phyloP scores from a whole-genome alignment of 2,113 vertebrate genomes.

The Cyanocitta stelleri region DNA sequence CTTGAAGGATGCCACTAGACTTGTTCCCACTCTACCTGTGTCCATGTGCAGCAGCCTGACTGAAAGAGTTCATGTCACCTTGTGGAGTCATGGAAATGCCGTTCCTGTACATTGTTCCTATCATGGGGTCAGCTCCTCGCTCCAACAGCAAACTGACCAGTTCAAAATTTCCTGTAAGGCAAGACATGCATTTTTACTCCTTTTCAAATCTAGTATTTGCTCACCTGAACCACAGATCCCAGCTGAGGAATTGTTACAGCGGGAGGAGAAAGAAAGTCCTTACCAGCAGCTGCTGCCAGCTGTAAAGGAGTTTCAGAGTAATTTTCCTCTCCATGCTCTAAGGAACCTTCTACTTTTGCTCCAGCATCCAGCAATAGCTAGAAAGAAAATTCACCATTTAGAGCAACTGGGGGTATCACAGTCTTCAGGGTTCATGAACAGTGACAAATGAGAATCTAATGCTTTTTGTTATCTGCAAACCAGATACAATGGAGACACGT shows the following conservation, averaged over 20 bases:
- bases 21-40: conserved; percentile 87
- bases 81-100: conserved; percentile 93
- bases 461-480: conserved; percentile 29
- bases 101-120: conserved; percentile 96
- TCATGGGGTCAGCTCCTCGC: conserved; percentile 91
- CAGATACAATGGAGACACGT: conserved; percentile 24
- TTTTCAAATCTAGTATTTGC: background rate
- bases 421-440: background rate
- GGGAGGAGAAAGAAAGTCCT: conserved; percentile 2
- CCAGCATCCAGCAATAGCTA: conserved; percentile 93
- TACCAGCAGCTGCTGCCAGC: conserved; percentile 93
- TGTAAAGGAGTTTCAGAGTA: conserved; percentile 97
- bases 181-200: conserved; percentile 53
- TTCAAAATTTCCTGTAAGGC: conserved; percentile 92
- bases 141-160: conserved; percentile 95
- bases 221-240: background rate
- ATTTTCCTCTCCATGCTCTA: conserved; percentile 94
- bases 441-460: conserved; percentile 48
- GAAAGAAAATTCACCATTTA: conserved; percentile 56
- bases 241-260: background rate
- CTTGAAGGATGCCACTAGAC: conserved; percentile 15
- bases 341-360: conserved; percentile 94
- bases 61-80: conserved; percentile 98
- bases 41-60: conserved; percentile 96
- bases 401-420: background rate